Evolutionary conservation across 2,888 invertebrate genomes (phyloP).

Genomic region (Himalopsyche tibetana): DNA sequence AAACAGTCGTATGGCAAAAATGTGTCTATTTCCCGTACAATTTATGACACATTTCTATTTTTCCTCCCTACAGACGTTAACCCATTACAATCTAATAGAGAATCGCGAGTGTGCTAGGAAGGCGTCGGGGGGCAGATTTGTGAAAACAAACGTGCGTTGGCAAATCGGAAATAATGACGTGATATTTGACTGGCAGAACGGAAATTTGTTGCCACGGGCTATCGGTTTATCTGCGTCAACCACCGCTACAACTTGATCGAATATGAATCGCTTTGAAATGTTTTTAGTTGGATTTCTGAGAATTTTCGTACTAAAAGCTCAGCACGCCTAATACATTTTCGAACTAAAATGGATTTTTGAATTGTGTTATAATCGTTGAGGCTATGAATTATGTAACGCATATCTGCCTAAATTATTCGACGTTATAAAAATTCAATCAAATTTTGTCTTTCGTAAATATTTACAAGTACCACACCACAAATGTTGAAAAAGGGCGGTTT

Average conservation of each 20-base stretch:
- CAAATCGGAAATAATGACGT: slow-evolving; percentile 64
- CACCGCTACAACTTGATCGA: slow-evolving; percentile 22
- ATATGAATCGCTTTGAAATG: slow-evolving; percentile 35
- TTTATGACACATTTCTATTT: slow-evolving; percentile 16
- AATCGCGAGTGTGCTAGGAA: slow-evolving; percentile 18
- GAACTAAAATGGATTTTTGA: neutral
- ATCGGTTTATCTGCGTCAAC: slow-evolving; percentile 58
- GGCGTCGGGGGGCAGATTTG: slow-evolving; percentile 41
- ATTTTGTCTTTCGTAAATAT: too few species aligned
- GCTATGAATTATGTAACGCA: too few species aligned
- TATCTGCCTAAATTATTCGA: too few species aligned
- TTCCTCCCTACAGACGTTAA: slow-evolving; percentile 17
- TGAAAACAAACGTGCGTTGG: slow-evolving; percentile 60
- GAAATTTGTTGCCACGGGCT: slow-evolving; percentile 64
- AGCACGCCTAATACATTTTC: neutral
- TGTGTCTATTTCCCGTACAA: neutral
- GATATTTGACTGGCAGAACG: slow-evolving; percentile 65
- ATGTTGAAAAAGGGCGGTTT: too few species aligned
- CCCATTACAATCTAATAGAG: slow-evolving; percentile 15
- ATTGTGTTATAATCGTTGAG: too few species aligned
- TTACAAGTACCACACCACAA: too few species aligned
- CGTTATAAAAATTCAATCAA: too few species aligned
- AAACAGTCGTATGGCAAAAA: too few species aligned
- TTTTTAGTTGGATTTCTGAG: neutral
- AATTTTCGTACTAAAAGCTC: slow-evolving; percentile 9